A percentile compares a stretch with the other conserved stretches of the same genome.
phyloP scores from a whole-genome alignment of 2,888 invertebrate species.

The Slavum lentiscoides region DNA sequence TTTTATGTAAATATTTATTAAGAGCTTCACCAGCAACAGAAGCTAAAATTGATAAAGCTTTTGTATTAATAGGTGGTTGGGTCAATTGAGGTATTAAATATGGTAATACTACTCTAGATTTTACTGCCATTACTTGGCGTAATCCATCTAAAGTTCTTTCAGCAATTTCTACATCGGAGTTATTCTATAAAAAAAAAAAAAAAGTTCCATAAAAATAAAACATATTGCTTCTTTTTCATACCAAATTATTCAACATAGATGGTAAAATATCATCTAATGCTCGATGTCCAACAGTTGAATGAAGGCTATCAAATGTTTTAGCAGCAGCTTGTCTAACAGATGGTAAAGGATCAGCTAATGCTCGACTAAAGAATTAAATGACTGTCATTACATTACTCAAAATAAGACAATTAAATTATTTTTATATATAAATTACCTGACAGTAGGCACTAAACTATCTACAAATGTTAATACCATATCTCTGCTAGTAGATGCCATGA shows the following conservation, averaged over 20 bases:
- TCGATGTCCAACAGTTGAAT: slow-evolving; percentile 88
- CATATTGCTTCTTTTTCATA: slow-evolving; percentile 56
- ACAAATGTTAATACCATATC: slow-evolving; percentile 92
- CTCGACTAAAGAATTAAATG: slow-evolving; percentile 61
- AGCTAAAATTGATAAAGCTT: slow-evolving; percentile 89
- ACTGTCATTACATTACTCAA: neutral
- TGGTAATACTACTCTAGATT: slow-evolving; percentile 92
- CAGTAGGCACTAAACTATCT: slow-evolving; percentile 87
- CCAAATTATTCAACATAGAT: slow-evolving; percentile 79
- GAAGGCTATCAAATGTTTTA: slow-evolving; percentile 93
- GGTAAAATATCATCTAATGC: slow-evolving; percentile 97
- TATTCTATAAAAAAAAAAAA: slow-evolving; percentile 63
- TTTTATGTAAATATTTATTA: slow-evolving; percentile 85
- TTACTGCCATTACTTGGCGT: slow-evolving; percentile 95
- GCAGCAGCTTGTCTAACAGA: slow-evolving; percentile 94
- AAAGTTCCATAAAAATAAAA: neutral
- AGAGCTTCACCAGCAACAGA: slow-evolving; percentile 93
- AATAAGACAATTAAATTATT: neutral
- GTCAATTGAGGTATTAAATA: slow-evolving; percentile 95
- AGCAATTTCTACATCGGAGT: slow-evolving; percentile 76
- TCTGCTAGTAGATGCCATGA: slow-evolving; percentile 92
- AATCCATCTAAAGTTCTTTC: slow-evolving; percentile 94
- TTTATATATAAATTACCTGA: slow-evolving; percentile 63
- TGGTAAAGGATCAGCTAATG: slow-evolving; percentile 88
- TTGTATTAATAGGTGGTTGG: slow-evolving; percentile 84